A percentile compares a stretch with the other conserved stretches of the same genome.
phyloP scores from a whole-genome alignment of 2,113 vertebrate genomes.

The Excalfactoria chinensis region DNA sequence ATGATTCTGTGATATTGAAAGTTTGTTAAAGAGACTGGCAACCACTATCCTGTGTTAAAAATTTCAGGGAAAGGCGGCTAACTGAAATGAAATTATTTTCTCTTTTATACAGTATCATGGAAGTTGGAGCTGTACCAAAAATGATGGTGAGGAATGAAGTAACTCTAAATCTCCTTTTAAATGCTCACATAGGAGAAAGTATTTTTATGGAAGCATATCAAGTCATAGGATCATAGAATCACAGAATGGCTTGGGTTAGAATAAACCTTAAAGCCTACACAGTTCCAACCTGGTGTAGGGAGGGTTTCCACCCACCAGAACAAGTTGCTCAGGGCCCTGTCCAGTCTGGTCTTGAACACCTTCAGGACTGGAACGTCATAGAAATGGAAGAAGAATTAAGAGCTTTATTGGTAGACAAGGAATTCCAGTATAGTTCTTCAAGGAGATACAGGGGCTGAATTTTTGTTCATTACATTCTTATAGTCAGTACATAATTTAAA shows the following conservation, averaged over 20 bases:
- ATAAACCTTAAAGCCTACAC: background rate
- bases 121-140: constrained; percentile 27
- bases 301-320: background rate
- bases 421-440: background rate
- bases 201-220: background rate
- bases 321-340: background rate
- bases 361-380: background rate
- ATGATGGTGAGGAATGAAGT: background rate
- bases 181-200: background rate
- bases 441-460: background rate
- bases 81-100: constrained; percentile 32
- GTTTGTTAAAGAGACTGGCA: background rate
- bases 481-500: background rate
- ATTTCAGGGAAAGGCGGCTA: constrained; percentile 17
- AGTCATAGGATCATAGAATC: no score
- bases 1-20: background rate
- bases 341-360: background rate
- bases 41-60: background rate
- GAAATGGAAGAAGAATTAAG: background rate
- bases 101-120: constrained; percentile 3
- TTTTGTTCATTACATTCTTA: accelerated
- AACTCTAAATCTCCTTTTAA: constrained; percentile 5
- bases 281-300: background rate
- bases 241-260: background rate
- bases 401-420: background rate